Conservation (phyloP, 2,888 invertebrate genomes). For the Coenonympha arcania region DNA sequence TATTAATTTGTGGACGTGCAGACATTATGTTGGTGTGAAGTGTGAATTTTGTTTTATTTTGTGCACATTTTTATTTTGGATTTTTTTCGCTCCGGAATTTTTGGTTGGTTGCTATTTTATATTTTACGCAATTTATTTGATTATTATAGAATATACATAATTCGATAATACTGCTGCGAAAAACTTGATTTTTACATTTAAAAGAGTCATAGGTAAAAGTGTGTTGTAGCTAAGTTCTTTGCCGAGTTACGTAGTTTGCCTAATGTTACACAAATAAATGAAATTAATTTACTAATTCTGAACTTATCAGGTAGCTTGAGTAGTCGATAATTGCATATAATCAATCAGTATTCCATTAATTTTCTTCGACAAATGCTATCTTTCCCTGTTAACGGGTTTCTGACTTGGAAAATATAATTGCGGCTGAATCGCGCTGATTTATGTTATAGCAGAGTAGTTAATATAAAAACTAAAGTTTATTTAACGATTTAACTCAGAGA, state of each 20-base stretch:
- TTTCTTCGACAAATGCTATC: conserved; percentile 39
- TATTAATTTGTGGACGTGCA: conserved; percentile 56
- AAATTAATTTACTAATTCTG: conserved; percentile 10
- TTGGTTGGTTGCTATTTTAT: conserved; percentile 61
- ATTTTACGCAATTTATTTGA: conserved; percentile 28
- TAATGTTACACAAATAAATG: conserved; percentile 1
- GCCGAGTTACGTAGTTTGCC: not conserved
- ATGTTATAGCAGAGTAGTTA: conserved; percentile 21
- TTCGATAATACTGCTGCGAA: no score
- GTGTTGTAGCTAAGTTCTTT: not conserved
- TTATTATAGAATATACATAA: conserved; percentile 19
- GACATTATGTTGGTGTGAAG: conserved; percentile 64
- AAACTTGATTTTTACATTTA: no score
- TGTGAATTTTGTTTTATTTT: conserved; percentile 59
- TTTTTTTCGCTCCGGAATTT: conserved; percentile 67
- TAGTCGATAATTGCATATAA: conserved; percentile 25
- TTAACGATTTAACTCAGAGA: not conserved
- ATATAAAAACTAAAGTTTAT: not conserved
- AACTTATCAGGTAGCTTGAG: conserved; percentile 12
- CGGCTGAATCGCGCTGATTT: conserved; percentile 39
- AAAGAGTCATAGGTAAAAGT: no score
- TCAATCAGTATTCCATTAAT: conserved; percentile 34
- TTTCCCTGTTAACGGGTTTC: conserved; percentile 40
- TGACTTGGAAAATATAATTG: conserved; percentile 42
- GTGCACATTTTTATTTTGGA: conserved; percentile 70